phyloP scores from a whole-genome alignment of 2,888 invertebrate species.

The Acanthosepion esculentum region DNA sequence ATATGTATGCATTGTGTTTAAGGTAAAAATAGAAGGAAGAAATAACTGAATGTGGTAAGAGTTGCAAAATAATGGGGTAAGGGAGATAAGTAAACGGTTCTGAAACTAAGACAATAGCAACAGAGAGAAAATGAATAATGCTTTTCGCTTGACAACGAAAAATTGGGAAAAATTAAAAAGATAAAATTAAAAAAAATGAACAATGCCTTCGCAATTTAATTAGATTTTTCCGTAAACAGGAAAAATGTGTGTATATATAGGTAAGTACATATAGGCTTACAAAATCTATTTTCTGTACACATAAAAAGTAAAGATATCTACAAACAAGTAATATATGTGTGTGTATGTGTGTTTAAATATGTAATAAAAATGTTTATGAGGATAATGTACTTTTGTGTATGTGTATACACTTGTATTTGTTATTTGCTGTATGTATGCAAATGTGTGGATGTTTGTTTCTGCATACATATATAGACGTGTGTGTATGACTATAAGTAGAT shows the following conservation, averaged over 20 bases:
- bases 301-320: no score
- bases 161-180: neutral
- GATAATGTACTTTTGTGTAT: no score
- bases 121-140: neutral
- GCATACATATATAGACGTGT: no score
- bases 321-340: no score
- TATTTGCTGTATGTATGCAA: no score
- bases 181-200: neutral
- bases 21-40: neutral
- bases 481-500: no score
- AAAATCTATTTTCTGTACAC: no score
- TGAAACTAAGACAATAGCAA: neutral
- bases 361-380: no score
- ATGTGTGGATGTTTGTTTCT: no score
- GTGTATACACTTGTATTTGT: no score
- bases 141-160: neutral
- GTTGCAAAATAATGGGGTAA: neutral
- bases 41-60: neutral
- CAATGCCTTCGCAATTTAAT: neutral
- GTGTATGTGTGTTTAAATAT: no score
- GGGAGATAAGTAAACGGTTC: neutral
- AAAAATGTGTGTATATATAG: neutral
- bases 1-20: neutral
- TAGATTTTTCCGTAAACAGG: conserved; percentile 22
- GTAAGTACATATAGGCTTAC: neutral